phyloP scores from a whole-genome alignment of 2,113 vertebrate genomes.

The Bungarus multicinctus region DNA sequence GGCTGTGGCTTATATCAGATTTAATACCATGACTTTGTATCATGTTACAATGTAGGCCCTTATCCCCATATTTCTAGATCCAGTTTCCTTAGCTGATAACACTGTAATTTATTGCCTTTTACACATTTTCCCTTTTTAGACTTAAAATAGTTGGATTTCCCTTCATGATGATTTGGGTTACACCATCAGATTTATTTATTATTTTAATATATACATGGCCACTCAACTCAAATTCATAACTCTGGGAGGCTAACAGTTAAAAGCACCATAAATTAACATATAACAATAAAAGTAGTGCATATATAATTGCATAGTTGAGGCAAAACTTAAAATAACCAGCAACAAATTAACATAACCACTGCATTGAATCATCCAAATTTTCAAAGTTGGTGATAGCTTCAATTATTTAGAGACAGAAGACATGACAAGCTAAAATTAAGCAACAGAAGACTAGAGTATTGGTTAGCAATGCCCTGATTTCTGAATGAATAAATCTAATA shows the following conservation, averaged over 20 bases:
- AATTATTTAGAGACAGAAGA: not conserved
- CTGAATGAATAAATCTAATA: not conserved
- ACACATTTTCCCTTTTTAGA: not conserved
- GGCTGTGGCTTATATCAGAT: not conserved
- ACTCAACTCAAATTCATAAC: not conserved
- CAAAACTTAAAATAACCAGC: not conserved
- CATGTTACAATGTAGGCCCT: not conserved
- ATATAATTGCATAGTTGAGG: not conserved
- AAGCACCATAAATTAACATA: not conserved
- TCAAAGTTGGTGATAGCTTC: not conserved
- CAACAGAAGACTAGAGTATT: not conserved
- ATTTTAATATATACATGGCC: not conserved
- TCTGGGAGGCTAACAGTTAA: not conserved
- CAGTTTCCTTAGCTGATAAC: not conserved
- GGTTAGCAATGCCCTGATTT: not conserved
- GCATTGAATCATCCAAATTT: not conserved
- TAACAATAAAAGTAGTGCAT: not conserved
- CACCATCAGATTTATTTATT: not conserved
- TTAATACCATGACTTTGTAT: not conserved
- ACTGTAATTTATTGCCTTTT: not conserved
- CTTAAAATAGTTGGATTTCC: not conserved
- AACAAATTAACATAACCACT: not conserved
- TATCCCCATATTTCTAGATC: not conserved
- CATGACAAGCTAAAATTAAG: not conserved
- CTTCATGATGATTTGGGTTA: not conserved